Conservation (phyloP, 2,888 invertebrate species). For the Temnothorax unifasciatus region DNA sequence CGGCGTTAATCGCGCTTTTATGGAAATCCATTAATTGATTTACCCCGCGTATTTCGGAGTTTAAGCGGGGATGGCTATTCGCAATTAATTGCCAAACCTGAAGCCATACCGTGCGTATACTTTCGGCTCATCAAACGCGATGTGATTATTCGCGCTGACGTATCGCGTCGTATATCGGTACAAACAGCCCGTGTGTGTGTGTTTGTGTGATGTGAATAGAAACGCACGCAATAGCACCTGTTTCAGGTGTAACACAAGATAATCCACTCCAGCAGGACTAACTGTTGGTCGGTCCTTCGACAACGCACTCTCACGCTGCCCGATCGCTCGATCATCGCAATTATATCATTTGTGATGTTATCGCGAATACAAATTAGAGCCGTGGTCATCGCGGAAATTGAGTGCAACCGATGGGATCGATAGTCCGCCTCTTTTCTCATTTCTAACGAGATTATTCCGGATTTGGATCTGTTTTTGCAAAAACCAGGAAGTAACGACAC, state of each 20-base stretch:
- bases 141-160: slow-evolving; percentile 22
- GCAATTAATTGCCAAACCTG: slow-evolving; percentile 26
- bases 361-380: slow-evolving; percentile 33
- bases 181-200: background rate
- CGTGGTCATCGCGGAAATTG: slow-evolving; percentile 19
- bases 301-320: background rate
- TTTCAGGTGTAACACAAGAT: slow-evolving; percentile 45
- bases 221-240: slow-evolving; percentile 35
- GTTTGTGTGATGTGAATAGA: background rate
- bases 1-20: background rate
- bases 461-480: background rate
- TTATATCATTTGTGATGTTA: slow-evolving; percentile 46
- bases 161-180: background rate
- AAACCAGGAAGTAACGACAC: background rate
- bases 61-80: background rate
- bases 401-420: background rate
- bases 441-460: background rate
- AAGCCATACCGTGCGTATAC: background rate
- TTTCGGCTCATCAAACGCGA: slow-evolving; percentile 23
- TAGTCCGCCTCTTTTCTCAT: background rate
- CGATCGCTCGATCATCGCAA: slow-evolving; percentile 43
- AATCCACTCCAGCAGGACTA: slow-evolving; percentile 38
- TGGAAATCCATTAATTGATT: background rate
- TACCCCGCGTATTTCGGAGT: background rate
- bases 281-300: slow-evolving; percentile 16